Percentiles rank a stretch among this genome's conserved stretches.
These are phyloP conservation scores for Menidia menidia DNA, from an alignment of 2,797 vertebrate genomes.

Conservation along the genomic window DNA sequence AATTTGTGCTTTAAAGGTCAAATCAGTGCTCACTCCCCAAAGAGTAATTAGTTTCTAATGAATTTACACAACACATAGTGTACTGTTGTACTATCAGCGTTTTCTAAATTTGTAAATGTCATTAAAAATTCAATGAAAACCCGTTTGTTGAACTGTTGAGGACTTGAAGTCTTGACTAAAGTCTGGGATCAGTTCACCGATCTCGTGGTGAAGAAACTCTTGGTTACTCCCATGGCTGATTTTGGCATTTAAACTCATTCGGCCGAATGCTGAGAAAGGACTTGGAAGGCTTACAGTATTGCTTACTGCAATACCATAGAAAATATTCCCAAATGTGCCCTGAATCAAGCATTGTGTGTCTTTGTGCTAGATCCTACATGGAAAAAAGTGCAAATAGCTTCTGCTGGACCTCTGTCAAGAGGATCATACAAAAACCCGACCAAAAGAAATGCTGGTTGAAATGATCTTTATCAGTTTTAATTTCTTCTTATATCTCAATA, in stretches of 20 bases:
- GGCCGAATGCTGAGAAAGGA: not conserved
- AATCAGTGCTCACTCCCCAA: not conserved
- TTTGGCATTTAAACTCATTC: not conserved
- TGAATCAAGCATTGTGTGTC: not conserved
- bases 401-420: too few relatives aligned
- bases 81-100: too few relatives aligned
- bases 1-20: not conserved
- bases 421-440: too few relatives aligned
- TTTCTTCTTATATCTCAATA: too few relatives aligned
- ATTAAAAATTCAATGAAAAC: too few relatives aligned
- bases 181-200: not conserved
- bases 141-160: too few relatives aligned
- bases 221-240: not conserved
- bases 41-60: not conserved
- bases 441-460: too few relatives aligned
- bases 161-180: not conserved
- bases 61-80: not conserved
- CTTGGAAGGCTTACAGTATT: not conserved
- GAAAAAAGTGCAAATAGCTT: too few relatives aligned
- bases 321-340: constrained; percentile 1
- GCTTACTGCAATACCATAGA: not conserved
- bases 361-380: too few relatives aligned
- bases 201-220: not conserved
- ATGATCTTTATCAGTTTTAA: too few relatives aligned
- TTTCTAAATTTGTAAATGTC: too few relatives aligned